Percentiles rank a stretch among this genome's conserved stretches.
These are phyloP conservation scores for Drosophila quadrilineata DNA, from an alignment of 1,140 invertebrate species.

Conservation along the genomic window DNA sequence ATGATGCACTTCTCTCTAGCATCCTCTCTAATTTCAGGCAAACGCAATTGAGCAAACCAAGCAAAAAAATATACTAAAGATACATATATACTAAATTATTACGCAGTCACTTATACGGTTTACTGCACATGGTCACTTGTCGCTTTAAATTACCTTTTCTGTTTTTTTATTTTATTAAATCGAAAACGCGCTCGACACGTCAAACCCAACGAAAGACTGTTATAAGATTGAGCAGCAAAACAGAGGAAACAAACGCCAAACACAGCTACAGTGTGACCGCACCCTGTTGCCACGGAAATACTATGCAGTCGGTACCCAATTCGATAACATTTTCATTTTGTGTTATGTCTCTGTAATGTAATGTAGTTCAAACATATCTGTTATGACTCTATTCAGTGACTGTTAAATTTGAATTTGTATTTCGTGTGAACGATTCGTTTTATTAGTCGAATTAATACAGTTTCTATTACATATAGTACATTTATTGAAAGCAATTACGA, in stretches of 20 bases:
- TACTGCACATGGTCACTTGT: conserved; percentile 8
- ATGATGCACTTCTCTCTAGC: conserved; percentile 38
- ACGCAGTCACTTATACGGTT: conserved; percentile 6
- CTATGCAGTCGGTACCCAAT: too few relatives aligned
- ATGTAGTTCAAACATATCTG: too few relatives aligned
- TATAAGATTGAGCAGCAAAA: conserved; percentile 10
- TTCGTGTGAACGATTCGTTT: too few relatives aligned
- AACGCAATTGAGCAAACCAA: conserved; percentile 10
- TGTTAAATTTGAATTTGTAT: too few relatives aligned
- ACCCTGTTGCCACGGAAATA: too few relatives aligned
- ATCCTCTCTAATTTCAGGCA: conserved; percentile 28
- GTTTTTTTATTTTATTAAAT: not conserved
- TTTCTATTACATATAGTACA: too few relatives aligned
- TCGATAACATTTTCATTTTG: not conserved
- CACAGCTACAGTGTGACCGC: conserved; percentile 20
- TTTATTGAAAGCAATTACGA: too few relatives aligned
- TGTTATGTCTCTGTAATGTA: too few relatives aligned
- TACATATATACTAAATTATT: not conserved
- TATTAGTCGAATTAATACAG: too few relatives aligned
- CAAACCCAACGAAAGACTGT: not conserved
- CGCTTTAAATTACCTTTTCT: conserved; percentile 32
- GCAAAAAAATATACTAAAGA: not conserved
- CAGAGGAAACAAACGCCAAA: not conserved
- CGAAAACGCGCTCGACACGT: conserved; percentile 30
- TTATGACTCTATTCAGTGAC: too few relatives aligned